These are phyloP conservation scores for Alviniconcha strummeri DNA, from an alignment of 2,888 invertebrate species.

Conservation along the genomic window DNA sequence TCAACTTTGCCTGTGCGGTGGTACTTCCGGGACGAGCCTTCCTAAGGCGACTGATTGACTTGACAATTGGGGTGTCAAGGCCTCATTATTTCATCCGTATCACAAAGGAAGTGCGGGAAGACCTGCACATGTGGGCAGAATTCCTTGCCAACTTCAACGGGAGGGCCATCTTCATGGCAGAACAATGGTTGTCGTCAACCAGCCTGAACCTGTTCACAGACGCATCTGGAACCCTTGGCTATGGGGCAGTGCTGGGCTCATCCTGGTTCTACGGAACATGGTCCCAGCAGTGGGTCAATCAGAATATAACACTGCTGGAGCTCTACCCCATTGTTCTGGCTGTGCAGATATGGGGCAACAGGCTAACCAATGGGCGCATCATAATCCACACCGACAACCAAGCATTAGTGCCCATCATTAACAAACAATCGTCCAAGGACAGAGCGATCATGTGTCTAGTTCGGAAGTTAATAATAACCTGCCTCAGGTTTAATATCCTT, in stretches of 20 bases:
- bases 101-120: not conserved
- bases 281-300: not conserved
- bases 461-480: not conserved
- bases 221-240: not conserved
- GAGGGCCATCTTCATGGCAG: not conserved
- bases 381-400: conserved; percentile 3
- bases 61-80: too few species aligned
- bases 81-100: not conserved
- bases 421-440: conserved; percentile 20
- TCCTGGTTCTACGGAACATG: conserved; percentile 19
- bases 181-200: not conserved
- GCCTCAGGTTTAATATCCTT: not conserved
- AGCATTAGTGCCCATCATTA: conserved; percentile 11
- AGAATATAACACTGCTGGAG: conserved; percentile 12
- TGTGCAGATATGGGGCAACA: not conserved
- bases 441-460: not conserved
- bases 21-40: not conserved
- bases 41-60: too few species aligned
- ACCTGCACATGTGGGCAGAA: not conserved
- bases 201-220: not conserved
- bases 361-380: not conserved
- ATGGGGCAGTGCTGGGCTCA: conserved; percentile 22
- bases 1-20: not conserved
- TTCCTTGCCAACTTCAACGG: too few species aligned
- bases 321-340: conserved; percentile 15